Conservation (phyloP, 2,797 vertebrate species). For the Xenops minutus region DNA sequence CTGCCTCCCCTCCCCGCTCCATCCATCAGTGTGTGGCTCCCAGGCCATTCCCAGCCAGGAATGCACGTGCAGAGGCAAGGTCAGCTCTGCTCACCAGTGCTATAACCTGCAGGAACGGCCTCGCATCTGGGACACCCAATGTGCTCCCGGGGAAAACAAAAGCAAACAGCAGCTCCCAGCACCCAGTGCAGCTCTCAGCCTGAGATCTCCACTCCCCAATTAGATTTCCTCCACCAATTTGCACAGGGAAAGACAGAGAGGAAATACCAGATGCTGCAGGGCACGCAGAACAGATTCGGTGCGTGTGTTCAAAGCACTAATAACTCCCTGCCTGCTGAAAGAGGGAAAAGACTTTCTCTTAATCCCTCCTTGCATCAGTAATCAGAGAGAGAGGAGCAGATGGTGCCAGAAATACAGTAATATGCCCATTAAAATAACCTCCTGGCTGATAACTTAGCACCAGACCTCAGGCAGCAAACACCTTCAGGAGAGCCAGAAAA, state of each 20-base stretch:
- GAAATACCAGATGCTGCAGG: slow-evolving; percentile 45
- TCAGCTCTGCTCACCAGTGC: neutral
- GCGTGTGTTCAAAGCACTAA: neutral
- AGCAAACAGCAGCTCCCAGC: neutral
- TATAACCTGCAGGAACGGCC: neutral
- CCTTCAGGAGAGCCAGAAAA: neutral
- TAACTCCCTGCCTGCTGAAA: slow-evolving; percentile 47
- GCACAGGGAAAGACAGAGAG: neutral
- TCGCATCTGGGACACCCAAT: neutral
- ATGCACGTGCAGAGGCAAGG: accelerated
- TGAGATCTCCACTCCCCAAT: neutral
- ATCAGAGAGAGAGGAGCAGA: slow-evolving; percentile 51
- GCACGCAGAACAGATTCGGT: neutral
- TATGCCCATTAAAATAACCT: slow-evolving; percentile 27
- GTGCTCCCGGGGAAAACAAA: neutral
- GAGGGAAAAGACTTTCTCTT: slow-evolving; percentile 31
- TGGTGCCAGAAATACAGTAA: slow-evolving; percentile 49
- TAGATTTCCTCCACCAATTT: neutral
- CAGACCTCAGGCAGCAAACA: neutral
- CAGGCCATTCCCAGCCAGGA: neutral
- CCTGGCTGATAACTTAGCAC: neutral
- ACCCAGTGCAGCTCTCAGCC: neutral
- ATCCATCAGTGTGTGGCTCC: accelerated
- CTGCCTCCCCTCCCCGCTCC: accelerated
- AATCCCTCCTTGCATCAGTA: slow-evolving; percentile 48